Conservation (phyloP, 2,113 vertebrate genomes). For the Lynx canadensis region DNA sequence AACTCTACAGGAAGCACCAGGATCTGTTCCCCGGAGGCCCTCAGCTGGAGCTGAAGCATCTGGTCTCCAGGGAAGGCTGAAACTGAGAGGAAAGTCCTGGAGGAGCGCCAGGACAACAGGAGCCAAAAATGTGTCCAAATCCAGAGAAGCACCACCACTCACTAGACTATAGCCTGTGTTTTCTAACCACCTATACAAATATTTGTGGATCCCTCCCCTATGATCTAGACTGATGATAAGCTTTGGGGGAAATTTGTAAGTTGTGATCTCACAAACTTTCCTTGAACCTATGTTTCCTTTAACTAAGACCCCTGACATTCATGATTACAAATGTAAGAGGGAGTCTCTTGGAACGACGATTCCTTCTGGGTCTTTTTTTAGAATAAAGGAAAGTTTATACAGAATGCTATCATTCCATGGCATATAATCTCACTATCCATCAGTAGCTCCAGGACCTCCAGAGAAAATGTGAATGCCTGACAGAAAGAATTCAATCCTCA, state of each 20-base stretch:
- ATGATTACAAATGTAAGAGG: not conserved
- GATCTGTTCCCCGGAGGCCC: not conserved
- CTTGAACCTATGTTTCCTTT: conserved; percentile 12
- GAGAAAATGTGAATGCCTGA: not conserved
- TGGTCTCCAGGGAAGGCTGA: conserved; percentile 55
- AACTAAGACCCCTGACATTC: not conserved
- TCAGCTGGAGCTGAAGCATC: conserved; percentile 12
- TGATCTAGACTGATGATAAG: conserved; percentile 14
- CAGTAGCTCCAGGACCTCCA: not conserved
- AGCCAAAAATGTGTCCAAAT: conserved; percentile 66
- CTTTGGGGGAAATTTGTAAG: not conserved
- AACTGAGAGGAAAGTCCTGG: conserved; percentile 46
- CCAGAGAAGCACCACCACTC: conserved; percentile 37
- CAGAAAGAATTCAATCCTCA: not conserved
- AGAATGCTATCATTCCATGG: not conserved
- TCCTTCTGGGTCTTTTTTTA: not conserved
- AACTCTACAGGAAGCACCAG: not conserved
- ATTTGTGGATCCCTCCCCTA: not conserved
- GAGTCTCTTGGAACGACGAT: not conserved
- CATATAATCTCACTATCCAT: not conserved
- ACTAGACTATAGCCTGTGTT: not conserved
- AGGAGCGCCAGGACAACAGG: not conserved
- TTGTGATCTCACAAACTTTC: not conserved
- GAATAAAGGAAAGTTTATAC: not conserved
- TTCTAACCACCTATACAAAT: conserved; percentile 58